Evolutionary conservation across 2,888 invertebrate genomes (phyloP).

Genomic region (Cheilosia vernalis): DNA sequence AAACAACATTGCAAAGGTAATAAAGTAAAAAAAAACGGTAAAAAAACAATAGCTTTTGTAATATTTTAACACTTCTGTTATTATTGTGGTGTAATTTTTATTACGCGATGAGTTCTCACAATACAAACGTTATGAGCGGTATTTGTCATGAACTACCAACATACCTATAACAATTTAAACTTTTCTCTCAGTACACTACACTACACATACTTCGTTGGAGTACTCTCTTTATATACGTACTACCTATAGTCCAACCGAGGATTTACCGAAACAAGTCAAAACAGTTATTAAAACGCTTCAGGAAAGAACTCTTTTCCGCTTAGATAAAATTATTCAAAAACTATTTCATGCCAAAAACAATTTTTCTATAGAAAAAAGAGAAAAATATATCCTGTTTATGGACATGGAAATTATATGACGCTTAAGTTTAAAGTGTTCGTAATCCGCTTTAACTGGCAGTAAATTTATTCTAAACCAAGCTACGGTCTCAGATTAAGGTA

Average conservation of each 20-base stretch:
- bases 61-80: too few species aligned
- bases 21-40: too few species aligned
- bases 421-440: slow-evolving; percentile 29
- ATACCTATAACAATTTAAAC: not conserved
- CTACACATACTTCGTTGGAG: too few species aligned
- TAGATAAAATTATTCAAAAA: slow-evolving; percentile 25
- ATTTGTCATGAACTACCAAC: too few species aligned
- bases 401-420: slow-evolving; percentile 51
- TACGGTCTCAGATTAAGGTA: slow-evolving; percentile 38
- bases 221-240: too few species aligned
- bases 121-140: too few species aligned
- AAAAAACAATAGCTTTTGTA: too few species aligned
- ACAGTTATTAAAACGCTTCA: slow-evolving; percentile 21
- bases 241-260: not conserved
- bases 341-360: slow-evolving; percentile 22
- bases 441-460: slow-evolving; percentile 31
- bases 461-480: slow-evolving; percentile 49
- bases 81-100: too few species aligned
- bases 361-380: not conserved
- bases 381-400: slow-evolving; percentile 28
- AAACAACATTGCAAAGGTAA: too few species aligned
- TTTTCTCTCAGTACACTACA: not conserved
- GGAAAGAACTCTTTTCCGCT: slow-evolving; percentile 10
- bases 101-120: too few species aligned
- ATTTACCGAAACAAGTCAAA: slow-evolving; percentile 16